Conservation (phyloP, 2,888 invertebrate genomes). For the Tetanocera ferruginea region DNA sequence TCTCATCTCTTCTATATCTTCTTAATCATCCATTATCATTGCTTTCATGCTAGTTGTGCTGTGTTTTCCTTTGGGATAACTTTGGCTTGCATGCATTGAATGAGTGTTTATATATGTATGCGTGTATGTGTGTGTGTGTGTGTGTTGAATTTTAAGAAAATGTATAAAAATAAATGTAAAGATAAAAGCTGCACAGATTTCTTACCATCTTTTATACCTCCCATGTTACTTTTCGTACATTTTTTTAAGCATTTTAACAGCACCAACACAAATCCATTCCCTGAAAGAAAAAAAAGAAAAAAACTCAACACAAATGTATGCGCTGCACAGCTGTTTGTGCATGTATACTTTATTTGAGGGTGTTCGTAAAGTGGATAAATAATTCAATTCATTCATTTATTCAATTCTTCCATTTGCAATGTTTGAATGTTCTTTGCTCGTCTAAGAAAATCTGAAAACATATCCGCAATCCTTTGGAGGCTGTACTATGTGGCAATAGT, state of each 20-base stretch:
- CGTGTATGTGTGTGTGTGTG: not conserved
- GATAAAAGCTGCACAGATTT: slow-evolving; percentile 21
- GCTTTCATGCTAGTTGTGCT: not conserved
- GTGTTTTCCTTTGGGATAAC: not conserved
- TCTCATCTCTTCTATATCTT: not conserved
- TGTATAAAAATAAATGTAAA: slow-evolving; percentile 23
- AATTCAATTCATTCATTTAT: slow-evolving; percentile 57
- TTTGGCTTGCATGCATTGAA: slow-evolving; percentile 14
- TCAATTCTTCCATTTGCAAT: slow-evolving; percentile 52
- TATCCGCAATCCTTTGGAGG: not conserved
- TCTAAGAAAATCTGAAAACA: slow-evolving; percentile 45
- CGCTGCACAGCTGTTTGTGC: not conserved
- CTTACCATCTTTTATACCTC: not conserved
- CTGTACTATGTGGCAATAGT: not conserved
- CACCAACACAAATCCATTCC: slow-evolving; percentile 3
- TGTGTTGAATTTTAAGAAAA: slow-evolving; percentile 3
- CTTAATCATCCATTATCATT: not conserved
- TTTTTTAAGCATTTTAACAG: not conserved
- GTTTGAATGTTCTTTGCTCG: slow-evolving; percentile 58
- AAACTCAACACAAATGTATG: too few relatives aligned
- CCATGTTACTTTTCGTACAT: not conserved
- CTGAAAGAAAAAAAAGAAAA: too few relatives aligned
- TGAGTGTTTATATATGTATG: not conserved
- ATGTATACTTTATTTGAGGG: slow-evolving; percentile 40
- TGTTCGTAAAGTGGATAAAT: slow-evolving; percentile 60